A percentile compares a stretch with the other conserved stretches of the same genome.
phyloP scores from a whole-genome alignment of 2,888 invertebrate genomes.

The Serripes groenlandicus region DNA sequence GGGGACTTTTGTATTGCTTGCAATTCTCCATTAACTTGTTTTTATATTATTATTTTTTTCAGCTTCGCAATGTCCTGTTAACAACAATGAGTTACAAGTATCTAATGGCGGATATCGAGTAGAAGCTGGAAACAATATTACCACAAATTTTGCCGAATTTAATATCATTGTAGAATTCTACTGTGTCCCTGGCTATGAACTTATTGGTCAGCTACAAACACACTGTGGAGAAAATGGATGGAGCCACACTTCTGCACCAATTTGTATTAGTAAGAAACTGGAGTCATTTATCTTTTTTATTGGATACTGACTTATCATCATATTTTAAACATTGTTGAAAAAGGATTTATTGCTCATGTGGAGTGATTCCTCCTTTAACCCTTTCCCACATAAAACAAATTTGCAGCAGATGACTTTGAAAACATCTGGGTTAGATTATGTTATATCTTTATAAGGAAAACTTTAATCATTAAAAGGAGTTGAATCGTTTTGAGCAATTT shows the following conservation, averaged over 20 bases:
- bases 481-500: too few relatives aligned
- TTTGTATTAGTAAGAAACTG: constrained; percentile 63
- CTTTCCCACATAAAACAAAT: background rate
- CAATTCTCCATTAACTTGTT: background rate
- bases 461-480: too few relatives aligned
- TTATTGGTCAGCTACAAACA: constrained; percentile 50
- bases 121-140: constrained; percentile 19
- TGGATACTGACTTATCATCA: too few relatives aligned
- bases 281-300: too few relatives aligned
- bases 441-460: too few relatives aligned
- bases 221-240: constrained; percentile 56
- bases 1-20: too few relatives aligned
- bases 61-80: background rate
- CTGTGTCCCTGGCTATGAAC: constrained; percentile 67
- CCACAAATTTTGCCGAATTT: constrained; percentile 22
- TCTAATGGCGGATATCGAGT: constrained; percentile 31
- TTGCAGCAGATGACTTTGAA: too few relatives aligned
- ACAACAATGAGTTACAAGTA: constrained; percentile 2
- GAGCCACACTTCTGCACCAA: constrained; percentile 53
- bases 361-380: background rate
- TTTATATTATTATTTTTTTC: constrained; percentile 27
- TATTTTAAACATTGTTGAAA: background rate
- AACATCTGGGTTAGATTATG: too few relatives aligned
- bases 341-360: background rate
- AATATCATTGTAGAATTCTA: constrained; percentile 36